Evolutionary conservation across 2,113 vertebrate genomes (phyloP).

Genomic region (Phaethon lepturus): DNA sequence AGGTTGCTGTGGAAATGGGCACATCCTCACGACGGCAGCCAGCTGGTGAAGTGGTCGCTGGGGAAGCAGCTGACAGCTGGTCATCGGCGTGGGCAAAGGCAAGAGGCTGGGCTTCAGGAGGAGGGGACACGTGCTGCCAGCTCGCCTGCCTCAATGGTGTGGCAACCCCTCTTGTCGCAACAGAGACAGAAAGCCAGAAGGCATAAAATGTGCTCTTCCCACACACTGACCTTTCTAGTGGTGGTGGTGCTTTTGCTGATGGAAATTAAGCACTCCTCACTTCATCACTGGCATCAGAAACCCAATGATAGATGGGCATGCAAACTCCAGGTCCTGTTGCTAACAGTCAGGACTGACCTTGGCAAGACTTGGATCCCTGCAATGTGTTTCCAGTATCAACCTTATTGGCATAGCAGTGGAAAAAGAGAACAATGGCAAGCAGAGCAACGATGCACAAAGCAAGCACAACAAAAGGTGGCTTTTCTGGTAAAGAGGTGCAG

Average conservation of each 20-base stretch:
- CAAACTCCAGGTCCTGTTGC: not conserved
- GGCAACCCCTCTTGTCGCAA: not conserved
- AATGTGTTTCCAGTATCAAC: not conserved
- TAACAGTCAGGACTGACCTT: not conserved
- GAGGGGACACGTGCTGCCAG: not conserved
- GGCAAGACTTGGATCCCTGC: not conserved
- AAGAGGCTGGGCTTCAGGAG: not conserved
- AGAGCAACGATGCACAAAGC: not conserved
- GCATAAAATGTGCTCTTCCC: not conserved
- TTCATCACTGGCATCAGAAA: not conserved
- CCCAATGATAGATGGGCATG: not conserved
- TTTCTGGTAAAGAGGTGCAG: not conserved
- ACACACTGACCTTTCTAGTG: not conserved
- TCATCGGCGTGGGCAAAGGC: fast-evolving
- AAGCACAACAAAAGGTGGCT: fast-evolving
- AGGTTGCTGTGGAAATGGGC: not conserved
- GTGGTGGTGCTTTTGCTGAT: not conserved
- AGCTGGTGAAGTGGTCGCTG: not conserved
- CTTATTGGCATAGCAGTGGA: not conserved
- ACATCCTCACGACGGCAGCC: not conserved
- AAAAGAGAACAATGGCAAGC: not conserved
- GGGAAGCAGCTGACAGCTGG: not conserved
- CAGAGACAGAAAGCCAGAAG: not conserved
- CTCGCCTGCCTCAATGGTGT: not conserved
- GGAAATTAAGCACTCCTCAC: not conserved